phyloP scores from a whole-genome alignment of 2,888 invertebrate genomes.

The Seira musarum region DNA sequence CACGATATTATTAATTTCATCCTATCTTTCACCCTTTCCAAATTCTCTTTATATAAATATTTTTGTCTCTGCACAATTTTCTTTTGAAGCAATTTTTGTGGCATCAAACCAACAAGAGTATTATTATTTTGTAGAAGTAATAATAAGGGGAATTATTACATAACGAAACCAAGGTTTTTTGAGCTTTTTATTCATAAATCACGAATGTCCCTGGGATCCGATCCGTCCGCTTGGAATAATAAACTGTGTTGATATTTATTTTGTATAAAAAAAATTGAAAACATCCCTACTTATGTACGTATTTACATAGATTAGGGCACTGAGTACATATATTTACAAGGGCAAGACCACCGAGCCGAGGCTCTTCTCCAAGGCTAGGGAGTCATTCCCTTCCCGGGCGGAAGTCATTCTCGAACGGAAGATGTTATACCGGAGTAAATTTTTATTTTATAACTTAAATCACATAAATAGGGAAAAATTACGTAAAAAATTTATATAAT shows the following conservation, averaged over 20 bases:
- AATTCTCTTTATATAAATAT: constrained; percentile 33
- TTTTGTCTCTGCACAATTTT: constrained; percentile 37
- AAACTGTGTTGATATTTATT: neutral
- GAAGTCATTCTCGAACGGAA: constrained; percentile 54
- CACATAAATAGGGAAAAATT: neutral
- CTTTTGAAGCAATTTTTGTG: constrained; percentile 22
- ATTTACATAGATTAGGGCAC: no score
- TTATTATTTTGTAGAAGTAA: constrained; percentile 58
- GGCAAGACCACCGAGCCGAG: constrained; percentile 59
- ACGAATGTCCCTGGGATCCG: neutral
- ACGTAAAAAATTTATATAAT: neutral
- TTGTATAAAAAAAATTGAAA: neutral
- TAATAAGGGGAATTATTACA: constrained; percentile 23
- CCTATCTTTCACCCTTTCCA: neutral
- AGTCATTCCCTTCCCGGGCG: constrained; percentile 26
- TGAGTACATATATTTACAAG: neutral
- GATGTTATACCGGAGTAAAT: constrained; percentile 34
- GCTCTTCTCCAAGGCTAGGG: neutral
- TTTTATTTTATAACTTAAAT: constrained; percentile 12
- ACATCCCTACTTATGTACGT: no score
- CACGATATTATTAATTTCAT: constrained; percentile 2
- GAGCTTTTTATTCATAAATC: constrained; percentile 16
- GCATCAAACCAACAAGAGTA: constrained; percentile 59
- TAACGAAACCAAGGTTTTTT: constrained; percentile 38
- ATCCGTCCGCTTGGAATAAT: constrained; percentile 25